These are phyloP conservation scores for Botrylloides violaceus DNA, from an alignment of 23 tunicate species.

Conservation along the genomic window DNA sequence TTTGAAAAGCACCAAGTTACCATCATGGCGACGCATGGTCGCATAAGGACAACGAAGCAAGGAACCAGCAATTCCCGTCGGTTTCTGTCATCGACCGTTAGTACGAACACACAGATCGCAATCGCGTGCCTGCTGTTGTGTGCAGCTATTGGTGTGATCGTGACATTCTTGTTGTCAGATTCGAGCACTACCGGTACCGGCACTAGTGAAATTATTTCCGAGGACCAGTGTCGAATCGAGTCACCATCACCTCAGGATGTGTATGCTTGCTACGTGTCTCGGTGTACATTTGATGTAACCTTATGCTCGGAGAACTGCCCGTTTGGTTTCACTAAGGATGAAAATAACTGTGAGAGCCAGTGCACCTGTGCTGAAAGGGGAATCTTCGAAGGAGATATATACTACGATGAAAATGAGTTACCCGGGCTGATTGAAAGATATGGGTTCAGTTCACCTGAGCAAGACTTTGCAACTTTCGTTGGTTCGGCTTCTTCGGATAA, in stretches of 20 bases:
- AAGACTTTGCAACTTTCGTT: background rate
- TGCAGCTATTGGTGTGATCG: background rate
- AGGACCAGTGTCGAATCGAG: no score
- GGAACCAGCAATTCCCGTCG: no score
- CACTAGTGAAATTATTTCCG: no score
- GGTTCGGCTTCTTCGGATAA: background rate
- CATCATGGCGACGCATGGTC: no score
- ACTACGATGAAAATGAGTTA: slow-evolving; percentile 29
- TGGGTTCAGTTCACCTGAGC: background rate
- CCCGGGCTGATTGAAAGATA: slow-evolving; percentile 13
- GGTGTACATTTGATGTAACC: background rate
- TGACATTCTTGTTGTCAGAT: no score
- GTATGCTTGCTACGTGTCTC: background rate
- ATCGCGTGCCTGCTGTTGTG: no score
- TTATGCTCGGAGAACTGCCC: slow-evolving; percentile 18
- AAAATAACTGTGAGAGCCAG: slow-evolving; percentile 27
- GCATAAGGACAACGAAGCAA: no score
- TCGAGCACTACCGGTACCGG: no score
- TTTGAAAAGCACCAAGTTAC: no score
- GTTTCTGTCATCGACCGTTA: no score
- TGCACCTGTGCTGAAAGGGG: slow-evolving; percentile 50
- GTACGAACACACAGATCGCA: no score
- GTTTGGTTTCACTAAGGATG: slow-evolving; percentile 28
- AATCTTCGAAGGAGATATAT: slow-evolving; percentile 37
- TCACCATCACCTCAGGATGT: background rate